These are phyloP conservation scores for Centropyge bicolor DNA, from an alignment of 2,797 vertebrate species.

Conservation along the genomic window DNA sequence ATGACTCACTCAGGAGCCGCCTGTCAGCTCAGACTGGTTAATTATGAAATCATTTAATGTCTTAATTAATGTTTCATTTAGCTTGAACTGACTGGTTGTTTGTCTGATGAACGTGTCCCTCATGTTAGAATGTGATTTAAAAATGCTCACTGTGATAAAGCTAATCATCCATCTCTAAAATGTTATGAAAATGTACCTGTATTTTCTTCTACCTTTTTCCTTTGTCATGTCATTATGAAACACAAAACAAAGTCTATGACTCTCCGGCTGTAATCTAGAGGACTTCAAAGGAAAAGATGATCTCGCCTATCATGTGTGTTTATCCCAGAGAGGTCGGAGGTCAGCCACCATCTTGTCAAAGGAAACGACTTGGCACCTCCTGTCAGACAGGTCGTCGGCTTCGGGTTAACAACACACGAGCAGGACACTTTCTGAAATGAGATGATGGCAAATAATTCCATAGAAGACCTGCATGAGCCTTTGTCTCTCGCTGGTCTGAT, in stretches of 20 bases:
- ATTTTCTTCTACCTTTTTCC: background rate
- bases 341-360: constrained; percentile 31
- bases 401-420: constrained; percentile 15
- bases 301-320: background rate
- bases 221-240: background rate
- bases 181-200: background rate
- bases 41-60: constrained; percentile 19
- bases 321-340: background rate
- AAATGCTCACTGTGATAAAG: background rate
- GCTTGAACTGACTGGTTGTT: background rate
- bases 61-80: background rate
- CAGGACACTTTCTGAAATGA: constrained; percentile 7
- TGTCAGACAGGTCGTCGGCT: constrained; percentile 20
- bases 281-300: constrained; percentile 7
- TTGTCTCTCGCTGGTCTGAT: constrained; percentile 27
- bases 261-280: too few relatives aligned
- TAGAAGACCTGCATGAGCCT: constrained; percentile 16
- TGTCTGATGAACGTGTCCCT: background rate
- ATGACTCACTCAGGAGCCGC: too few relatives aligned
- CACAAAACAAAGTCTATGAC: background rate
- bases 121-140: background rate
- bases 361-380: background rate
- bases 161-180: background rate
- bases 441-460: constrained; percentile 32
- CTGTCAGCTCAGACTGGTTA: background rate